Evolutionary conservation across 2,888 invertebrate genomes (phyloP).

Genomic region (Acronicta aceris): DNA sequence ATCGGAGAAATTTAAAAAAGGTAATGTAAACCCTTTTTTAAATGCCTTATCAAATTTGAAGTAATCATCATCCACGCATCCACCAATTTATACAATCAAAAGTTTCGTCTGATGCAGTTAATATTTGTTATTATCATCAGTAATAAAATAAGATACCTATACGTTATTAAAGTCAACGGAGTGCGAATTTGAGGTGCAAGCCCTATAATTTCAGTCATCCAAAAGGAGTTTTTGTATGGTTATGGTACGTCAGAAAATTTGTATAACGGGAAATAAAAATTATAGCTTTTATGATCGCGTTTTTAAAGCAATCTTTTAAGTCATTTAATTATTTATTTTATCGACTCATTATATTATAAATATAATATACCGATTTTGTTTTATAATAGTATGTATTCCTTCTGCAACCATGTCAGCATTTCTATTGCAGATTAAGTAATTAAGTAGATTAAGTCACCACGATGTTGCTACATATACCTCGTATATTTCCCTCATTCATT

Average conservation of each 20-base stretch:
- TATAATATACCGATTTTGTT: too few relatives aligned
- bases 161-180: constrained; percentile 51
- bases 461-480: too few relatives aligned
- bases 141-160: constrained; percentile 60
- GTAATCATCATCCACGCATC: neutral
- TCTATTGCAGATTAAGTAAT: too few relatives aligned
- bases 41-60: neutral
- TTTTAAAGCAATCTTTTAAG: constrained; percentile 5
- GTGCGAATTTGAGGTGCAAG: constrained; percentile 51
- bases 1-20: too few relatives aligned
- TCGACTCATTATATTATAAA: constrained; percentile 7
- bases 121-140: constrained; percentile 54
- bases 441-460: too few relatives aligned
- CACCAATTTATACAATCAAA: constrained; percentile 18
- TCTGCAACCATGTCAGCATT: too few relatives aligned
- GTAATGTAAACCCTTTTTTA: neutral
- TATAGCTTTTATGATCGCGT: constrained; percentile 14
- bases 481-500: neutral
- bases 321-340: constrained; percentile 6
- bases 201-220: constrained; percentile 44
- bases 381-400: too few relatives aligned
- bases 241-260: constrained; percentile 38
- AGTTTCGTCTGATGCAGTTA: constrained; percentile 29
- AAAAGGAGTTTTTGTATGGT: constrained; percentile 48
- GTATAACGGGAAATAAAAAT: constrained; percentile 57